Conservation (phyloP, 2,888 invertebrate genomes). For the Taphrorychus bicolor region DNA sequence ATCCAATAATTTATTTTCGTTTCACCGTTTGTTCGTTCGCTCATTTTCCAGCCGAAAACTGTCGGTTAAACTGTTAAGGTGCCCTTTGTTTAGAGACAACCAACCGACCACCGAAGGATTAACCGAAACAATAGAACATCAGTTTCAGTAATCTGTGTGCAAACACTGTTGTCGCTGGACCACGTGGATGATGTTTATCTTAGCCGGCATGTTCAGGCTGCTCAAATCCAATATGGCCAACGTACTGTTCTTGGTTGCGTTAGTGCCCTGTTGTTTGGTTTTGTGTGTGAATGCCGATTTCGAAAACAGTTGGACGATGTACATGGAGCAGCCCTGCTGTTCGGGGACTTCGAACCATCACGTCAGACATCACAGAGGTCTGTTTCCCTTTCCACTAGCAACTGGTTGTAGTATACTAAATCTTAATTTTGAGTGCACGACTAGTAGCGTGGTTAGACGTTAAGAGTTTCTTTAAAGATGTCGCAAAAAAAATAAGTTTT, state of each 20-base stretch:
- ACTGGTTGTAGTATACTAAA: too few species aligned
- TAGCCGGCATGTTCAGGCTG: conserved; percentile 16
- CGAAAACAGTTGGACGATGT: conserved; percentile 71
- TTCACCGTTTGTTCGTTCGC: background rate
- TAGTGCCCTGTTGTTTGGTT: conserved; percentile 47
- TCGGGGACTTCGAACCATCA: conserved; percentile 65
- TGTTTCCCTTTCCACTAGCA: background rate
- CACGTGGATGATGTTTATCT: conserved; percentile 49
- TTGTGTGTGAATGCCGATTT: conserved; percentile 58
- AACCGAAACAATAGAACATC: background rate
- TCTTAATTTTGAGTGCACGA: too few species aligned
- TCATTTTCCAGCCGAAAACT: background rate
- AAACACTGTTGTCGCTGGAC: conserved; percentile 31
- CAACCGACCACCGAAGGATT: background rate
- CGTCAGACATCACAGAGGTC: conserved; percentile 70
- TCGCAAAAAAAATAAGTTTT: too few species aligned
- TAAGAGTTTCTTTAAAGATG: too few species aligned
- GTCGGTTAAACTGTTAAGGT: conserved; percentile 4
- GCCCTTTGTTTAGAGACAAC: conserved; percentile 21
- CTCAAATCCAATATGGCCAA: conserved; percentile 25
- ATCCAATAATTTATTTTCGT: too few species aligned
- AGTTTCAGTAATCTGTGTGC: conserved; percentile 1
- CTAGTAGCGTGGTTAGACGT: too few species aligned
- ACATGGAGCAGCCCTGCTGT: conserved; percentile 72
- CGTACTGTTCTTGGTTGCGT: conserved; percentile 48